These are phyloP conservation scores for Centropristis striata DNA, from an alignment of 2,113 vertebrate genomes.

Conservation along the genomic window DNA sequence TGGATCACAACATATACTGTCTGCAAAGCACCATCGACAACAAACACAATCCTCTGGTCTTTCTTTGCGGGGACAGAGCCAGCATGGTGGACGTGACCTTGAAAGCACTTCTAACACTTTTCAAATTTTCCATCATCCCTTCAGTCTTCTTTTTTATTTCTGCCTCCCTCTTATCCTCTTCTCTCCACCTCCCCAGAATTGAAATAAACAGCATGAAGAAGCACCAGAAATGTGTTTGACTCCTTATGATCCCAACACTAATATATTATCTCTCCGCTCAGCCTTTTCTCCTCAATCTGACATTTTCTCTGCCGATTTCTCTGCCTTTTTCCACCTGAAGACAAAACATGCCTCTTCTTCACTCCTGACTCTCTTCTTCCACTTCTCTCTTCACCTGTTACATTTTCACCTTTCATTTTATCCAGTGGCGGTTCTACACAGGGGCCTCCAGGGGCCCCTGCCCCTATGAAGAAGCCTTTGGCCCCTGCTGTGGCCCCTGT, in stretches of 20 bases:
- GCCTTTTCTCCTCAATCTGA: background rate
- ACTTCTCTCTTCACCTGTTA: background rate
- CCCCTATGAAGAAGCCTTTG: too few species aligned
- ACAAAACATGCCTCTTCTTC: background rate
- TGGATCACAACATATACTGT: slow-evolving; percentile 36
- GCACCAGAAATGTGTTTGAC: slow-evolving; percentile 13
- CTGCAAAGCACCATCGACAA: slow-evolving; percentile 26
- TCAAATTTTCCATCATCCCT: slow-evolving; percentile 21
- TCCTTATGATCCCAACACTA: slow-evolving; percentile 5
- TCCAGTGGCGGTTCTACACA: too few species aligned
- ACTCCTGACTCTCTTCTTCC: background rate
- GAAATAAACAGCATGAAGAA: slow-evolving; percentile 7
- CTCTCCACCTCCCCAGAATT: slow-evolving; percentile 7
- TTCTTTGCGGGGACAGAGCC: slow-evolving; percentile 11
- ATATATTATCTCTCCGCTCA: slow-evolving; percentile 6
- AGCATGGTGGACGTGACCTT: slow-evolving; percentile 9
- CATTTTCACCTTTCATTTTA: too few species aligned
- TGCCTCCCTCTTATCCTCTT: slow-evolving; percentile 32
- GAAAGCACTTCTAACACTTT: slow-evolving; percentile 32
- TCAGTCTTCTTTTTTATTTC: slow-evolving; percentile 2
- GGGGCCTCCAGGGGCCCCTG: too few species aligned
- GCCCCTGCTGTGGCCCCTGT: too few species aligned
- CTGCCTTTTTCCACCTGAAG: background rate
- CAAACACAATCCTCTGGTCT: slow-evolving; percentile 28
- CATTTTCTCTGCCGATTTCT: slow-evolving; percentile 9